Base-by-base conservation (phyloP, 2,113 vertebrate genomes). In the Corythornis madagascariensis region DNA sequence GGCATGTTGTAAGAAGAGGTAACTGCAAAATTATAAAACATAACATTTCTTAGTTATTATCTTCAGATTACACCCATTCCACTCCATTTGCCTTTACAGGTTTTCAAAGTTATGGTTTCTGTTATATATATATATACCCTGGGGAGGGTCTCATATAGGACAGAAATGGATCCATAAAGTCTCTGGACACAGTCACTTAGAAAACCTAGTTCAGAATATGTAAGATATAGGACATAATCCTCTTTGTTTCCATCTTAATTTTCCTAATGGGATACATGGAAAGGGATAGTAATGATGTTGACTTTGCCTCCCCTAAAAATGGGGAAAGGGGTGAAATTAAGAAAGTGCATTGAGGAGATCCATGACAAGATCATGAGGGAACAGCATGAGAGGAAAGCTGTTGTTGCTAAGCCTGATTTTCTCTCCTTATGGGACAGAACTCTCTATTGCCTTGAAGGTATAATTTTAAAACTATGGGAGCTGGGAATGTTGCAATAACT, bases 71-170 rank as follows among this genome's bases (percentile, higher is more conserved):
- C 13, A 31, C 6, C 5, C 10, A 2, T 70, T 79, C 20, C 73
- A 57, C 7, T 86, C 38, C 18, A 67, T 14, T 14, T 74, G 5
- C 15, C 83, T 81, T 45, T 52, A 40, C 4, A 3, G 19, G 26
- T 24, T 35, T 71, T 71, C 90, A 53, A 81, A 78, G 12, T 56
- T 78, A 28, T 13, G 6, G 3, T 59, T 81, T 10, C 24, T 86
- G 6, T 45, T 60, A 7, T 13, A 35, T 21, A 38, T n/a, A 38
- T 76, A 10, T 35, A 20, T 43, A 43, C 71, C 28, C 35, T 40
- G 26, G 2, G 6, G 10, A 38, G 1, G 16, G 35, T 81, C 86
- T 86, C 31, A 28, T 0, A 0, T 18, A 55, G 11, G 48, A 47
- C 17, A 74, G 61, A 66, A 80, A 43, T 24, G 26, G 10, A 35